Conservation (phyloP, 2,113 vertebrate genomes). For the Paradisaea rubra region DNA sequence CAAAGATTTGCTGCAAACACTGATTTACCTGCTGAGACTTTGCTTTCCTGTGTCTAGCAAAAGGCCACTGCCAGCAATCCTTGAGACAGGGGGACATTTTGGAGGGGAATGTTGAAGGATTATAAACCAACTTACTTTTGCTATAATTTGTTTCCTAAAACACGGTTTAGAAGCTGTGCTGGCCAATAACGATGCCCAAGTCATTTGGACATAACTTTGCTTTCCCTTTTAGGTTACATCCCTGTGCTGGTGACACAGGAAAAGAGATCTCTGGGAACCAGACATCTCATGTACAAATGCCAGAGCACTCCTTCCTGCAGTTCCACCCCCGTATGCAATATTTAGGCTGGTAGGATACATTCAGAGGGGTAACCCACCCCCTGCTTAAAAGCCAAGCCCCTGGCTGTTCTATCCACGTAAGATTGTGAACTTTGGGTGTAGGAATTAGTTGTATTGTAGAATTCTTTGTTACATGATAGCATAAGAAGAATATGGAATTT, state of each 20-base stretch:
- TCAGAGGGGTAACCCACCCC: neutral
- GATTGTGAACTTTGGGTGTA: too few relatives aligned
- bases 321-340: neutral
- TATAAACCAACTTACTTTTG: neutral
- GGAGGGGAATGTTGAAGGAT: neutral
- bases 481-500: too few relatives aligned
- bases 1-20: neutral
- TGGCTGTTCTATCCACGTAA: neutral
- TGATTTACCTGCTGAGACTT: neutral
- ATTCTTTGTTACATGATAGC: too few relatives aligned
- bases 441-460: too few relatives aligned
- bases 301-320: neutral
- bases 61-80: neutral
- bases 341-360: neutral
- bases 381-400: neutral
- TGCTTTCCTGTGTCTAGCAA: neutral
- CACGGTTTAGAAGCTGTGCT: neutral
- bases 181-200: rapidly evolving
- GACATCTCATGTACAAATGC: neutral
- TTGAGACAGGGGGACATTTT: rapidly evolving
- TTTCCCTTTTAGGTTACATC: neutral
- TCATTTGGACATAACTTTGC: rapidly evolving
- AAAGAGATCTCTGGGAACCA: neutral
- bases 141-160: neutral
- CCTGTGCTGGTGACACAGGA: neutral